Percentiles rank a stretch among this genome's conserved stretches.
phyloP scores from a whole-genome alignment of 2,888 invertebrate species.

The Calameuta idolon region DNA sequence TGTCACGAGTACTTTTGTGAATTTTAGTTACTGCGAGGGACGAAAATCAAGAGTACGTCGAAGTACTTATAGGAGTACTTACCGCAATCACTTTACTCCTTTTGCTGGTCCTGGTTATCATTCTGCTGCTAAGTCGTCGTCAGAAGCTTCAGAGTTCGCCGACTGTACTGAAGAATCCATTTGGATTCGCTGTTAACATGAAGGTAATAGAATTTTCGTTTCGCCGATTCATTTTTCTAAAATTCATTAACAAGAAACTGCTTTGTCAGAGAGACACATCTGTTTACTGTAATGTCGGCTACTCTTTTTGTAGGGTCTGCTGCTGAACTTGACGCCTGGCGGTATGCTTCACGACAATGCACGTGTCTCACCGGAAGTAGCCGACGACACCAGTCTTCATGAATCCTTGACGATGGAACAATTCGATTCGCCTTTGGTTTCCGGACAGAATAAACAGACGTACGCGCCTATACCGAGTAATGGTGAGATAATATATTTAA shows the following conservation, averaged over 20 bases:
- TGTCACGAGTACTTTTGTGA: conserved; percentile 18
- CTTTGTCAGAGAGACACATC: not conserved
- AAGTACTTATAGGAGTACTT: conserved; percentile 74
- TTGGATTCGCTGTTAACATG: conserved; percentile 77
- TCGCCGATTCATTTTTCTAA: fast-evolving
- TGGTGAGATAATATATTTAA: conserved; percentile 39
- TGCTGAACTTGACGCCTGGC: conserved; percentile 72
- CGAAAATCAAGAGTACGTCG: conserved; percentile 72
- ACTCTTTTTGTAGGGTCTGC: conserved; percentile 67
- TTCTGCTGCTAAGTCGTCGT: conserved; percentile 72
- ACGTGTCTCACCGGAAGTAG: conserved; percentile 54
- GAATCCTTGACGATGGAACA: conserved; percentile 68
- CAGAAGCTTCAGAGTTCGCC: conserved; percentile 74
- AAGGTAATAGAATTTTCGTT: conserved; percentile 67
- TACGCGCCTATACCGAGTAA: conserved; percentile 67
- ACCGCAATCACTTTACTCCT: conserved; percentile 76
- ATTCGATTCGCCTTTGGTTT: conserved; percentile 70
- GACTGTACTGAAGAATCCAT: conserved; percentile 73
- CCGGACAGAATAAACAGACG: conserved; percentile 69
- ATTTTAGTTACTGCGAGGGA: conserved; percentile 71
- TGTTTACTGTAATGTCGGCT: not conserved
- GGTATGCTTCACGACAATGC: conserved; percentile 61
- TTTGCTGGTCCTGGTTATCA: conserved; percentile 74
- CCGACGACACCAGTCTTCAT: conserved; percentile 60
- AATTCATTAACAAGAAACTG: not conserved